Evolutionary conservation across 1,140 invertebrate genomes (phyloP).

Genomic region (Armadillidium nasatum): DNA sequence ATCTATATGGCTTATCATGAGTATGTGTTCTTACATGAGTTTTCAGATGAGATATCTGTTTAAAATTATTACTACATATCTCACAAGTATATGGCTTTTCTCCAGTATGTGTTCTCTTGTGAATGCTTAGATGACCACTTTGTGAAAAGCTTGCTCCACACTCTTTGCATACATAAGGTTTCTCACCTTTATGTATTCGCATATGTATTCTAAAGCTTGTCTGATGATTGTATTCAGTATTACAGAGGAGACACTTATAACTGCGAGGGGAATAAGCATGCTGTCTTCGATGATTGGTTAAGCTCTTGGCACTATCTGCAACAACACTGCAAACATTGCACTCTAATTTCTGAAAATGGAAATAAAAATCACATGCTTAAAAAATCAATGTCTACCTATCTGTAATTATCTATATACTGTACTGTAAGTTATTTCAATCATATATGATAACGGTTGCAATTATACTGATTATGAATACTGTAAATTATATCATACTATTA

Average conservation of each 20-base stretch:
- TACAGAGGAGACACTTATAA: conserved; percentile 36
- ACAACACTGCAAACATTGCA: background rate
- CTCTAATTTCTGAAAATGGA: background rate
- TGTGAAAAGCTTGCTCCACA: conserved; percentile 53
- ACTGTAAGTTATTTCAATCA: no score
- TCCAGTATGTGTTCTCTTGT: conserved; percentile 71
- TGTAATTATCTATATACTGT: background rate
- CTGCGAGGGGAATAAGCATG: background rate
- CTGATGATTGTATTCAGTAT: conserved; percentile 39
- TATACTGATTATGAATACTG: no score
- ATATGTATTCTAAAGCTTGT: conserved; percentile 53
- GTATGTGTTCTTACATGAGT: conserved; percentile 50
- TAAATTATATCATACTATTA: no score
- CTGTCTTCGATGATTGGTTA: background rate
- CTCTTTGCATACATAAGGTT: conserved; percentile 52
- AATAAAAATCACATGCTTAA: background rate
- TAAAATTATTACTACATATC: conserved; percentile 82
- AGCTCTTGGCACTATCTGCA: background rate
- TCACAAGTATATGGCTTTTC: conserved; percentile 78
- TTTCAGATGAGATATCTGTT: conserved; percentile 61
- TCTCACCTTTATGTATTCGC: conserved; percentile 52
- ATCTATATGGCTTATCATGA: conserved; percentile 58
- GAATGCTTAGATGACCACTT: conserved; percentile 78
- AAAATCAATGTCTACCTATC: background rate
- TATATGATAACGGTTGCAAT: no score